Conservation (phyloP, 30 jellyfish, hydroid and myxozoan genomes). For the Aurelia coerulea region DNA sequence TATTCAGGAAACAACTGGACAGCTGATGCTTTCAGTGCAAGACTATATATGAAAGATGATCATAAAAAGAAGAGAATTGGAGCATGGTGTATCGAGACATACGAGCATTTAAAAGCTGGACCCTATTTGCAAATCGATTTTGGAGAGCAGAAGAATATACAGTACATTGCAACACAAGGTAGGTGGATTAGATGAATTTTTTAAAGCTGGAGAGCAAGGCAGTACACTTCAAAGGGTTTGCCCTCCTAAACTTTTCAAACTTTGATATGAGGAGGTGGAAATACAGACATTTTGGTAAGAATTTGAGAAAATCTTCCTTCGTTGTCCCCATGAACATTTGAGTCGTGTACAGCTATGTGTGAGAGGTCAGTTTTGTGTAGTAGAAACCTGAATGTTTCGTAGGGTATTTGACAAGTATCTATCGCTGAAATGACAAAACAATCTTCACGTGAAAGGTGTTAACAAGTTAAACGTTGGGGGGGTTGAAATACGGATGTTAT, state of each 20-base stretch:
- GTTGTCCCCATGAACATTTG: no score
- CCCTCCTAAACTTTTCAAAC: no score
- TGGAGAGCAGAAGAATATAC: slow-evolving; percentile 1
- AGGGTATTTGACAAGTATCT: neutral
- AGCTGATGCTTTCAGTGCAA: slow-evolving; percentile 35
- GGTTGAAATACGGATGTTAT: no score
- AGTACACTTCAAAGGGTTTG: no score
- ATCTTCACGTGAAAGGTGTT: no score
- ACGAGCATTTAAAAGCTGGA: slow-evolving; percentile 11
- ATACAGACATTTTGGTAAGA: no score
- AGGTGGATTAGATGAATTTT: neutral
- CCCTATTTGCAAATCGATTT: slow-evolving; percentile 47
- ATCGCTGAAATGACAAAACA: no score
- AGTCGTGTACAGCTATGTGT: neutral
- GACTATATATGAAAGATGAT: slow-evolving; percentile 41
- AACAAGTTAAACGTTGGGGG: no score
- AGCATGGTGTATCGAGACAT: slow-evolving; percentile 52
- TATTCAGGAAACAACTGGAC: slow-evolving; percentile 17
- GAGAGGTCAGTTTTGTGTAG: neutral
- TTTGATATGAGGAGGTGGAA: no score
- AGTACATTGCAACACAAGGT: slow-evolving; percentile 62
- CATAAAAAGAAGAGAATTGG: slow-evolving; percentile 34
- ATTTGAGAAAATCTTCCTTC: no score
- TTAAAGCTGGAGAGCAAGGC: no score
- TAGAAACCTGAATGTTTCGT: neutral